A percentile compares a stretch with the other conserved stretches of the same genome.
Conservation (phyloP, 30 jellyfish, hydroid and myxozoan genomes). For the Aurelia coerulea region DNA sequence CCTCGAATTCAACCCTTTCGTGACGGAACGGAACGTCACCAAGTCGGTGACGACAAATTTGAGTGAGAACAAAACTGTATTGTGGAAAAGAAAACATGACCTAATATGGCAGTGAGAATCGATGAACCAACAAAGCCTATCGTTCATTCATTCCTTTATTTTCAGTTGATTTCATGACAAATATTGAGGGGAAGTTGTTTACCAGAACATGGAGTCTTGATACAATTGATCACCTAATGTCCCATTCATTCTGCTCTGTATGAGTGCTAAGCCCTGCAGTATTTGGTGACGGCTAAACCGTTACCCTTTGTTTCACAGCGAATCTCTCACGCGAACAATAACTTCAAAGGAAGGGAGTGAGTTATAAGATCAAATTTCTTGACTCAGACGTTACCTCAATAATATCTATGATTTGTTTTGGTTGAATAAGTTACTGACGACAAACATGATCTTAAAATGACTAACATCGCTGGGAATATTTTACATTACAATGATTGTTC, state of each 20-base stretch:
- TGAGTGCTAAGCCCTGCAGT: not conserved
- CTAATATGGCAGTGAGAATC: not conserved
- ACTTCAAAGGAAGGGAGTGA: slow-evolving; percentile 8
- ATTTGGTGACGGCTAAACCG: slow-evolving; percentile 6
- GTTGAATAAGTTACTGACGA: not conserved
- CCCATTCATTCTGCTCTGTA: not conserved
- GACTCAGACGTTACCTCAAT: not conserved
- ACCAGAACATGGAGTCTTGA: not conserved
- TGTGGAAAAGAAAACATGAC: no score
- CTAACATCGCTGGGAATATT: not conserved
- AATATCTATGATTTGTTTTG: not conserved
- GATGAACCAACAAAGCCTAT: not conserved
- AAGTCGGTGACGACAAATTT: no score
- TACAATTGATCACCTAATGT: not conserved
- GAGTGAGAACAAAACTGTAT: no score
- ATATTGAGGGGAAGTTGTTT: not conserved
- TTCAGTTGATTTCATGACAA: not conserved
- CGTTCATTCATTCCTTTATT: not conserved
- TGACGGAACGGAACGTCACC: no score
- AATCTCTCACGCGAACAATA: slow-evolving; percentile 2
- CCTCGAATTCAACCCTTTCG: no score
- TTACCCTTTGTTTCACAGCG: not conserved
- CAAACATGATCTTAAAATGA: not conserved
- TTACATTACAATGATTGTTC: no score
- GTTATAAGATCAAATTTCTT: not conserved